Conservation (phyloP, 2,113 vertebrate species). For the Paraplagusia blochii region DNA sequence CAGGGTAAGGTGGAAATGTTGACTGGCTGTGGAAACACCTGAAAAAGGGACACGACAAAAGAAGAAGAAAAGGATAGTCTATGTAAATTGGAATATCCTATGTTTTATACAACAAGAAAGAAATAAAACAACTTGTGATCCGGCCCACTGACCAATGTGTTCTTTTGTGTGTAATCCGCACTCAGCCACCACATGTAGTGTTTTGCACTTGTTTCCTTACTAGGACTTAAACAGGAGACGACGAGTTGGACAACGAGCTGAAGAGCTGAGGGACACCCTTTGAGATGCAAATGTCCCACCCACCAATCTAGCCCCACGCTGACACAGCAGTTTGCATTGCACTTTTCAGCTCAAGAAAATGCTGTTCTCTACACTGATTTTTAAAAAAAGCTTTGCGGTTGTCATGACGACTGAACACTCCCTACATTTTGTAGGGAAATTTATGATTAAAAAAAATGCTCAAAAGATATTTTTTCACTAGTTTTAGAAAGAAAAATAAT, state of each 20-base stretch:
- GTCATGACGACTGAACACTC: not conserved
- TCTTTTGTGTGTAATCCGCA: not conserved
- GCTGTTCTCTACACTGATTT: not conserved
- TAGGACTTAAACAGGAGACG: not conserved
- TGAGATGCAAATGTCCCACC: constrained; percentile 33
- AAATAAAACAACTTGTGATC: too few species aligned
- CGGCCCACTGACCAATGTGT: too few species aligned
- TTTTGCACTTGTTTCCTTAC: not conserved
- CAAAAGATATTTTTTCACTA: too few species aligned
- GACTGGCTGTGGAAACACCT: too few species aligned
- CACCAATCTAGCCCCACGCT: not conserved
- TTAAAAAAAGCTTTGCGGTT: too few species aligned
- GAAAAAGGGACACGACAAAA: too few species aligned
- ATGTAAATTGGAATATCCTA: too few species aligned
- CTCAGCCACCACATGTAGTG: not conserved
- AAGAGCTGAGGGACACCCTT: constrained; percentile 23
- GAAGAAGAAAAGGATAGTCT: too few species aligned
- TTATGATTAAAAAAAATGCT: too few species aligned
- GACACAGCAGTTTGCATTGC: not conserved
- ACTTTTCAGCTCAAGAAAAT: not conserved
- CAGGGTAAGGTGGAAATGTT: too few species aligned
- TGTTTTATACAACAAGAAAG: too few species aligned
- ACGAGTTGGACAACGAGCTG: not conserved
- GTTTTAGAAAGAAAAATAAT: too few species aligned
- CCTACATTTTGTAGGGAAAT: not conserved